These are phyloP conservation scores for Eulemur rubriventer DNA, from an alignment of 2,797 vertebrate species.

Conservation along the genomic window DNA sequence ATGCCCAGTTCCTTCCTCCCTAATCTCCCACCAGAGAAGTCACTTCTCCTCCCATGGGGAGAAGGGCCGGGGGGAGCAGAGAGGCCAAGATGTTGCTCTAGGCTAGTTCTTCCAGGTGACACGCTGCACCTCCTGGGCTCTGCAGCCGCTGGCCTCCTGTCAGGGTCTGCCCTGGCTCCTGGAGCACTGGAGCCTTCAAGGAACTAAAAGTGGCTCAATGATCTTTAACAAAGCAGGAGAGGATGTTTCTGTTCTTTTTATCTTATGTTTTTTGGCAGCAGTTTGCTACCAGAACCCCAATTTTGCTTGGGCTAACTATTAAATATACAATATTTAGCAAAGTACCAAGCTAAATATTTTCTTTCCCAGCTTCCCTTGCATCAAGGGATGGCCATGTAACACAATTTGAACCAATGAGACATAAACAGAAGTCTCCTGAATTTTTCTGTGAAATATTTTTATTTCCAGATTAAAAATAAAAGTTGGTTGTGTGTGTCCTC, in stretches of 20 bases:
- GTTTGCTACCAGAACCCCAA: conserved; percentile 17
- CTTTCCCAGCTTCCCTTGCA: not conserved
- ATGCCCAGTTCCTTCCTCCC: not conserved
- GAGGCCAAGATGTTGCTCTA: not conserved
- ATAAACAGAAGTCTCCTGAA: conserved; percentile 1
- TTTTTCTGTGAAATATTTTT: conserved; percentile 33
- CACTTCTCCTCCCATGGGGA: not conserved
- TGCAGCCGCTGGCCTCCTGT: not conserved
- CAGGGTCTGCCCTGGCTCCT: not conserved
- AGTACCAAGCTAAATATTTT: not conserved
- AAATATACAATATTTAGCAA: not conserved
- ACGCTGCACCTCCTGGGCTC: not conserved
- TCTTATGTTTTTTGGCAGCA: not conserved
- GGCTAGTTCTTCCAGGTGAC: not conserved
- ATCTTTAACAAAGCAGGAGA: conserved; percentile 9
- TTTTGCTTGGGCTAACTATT: not conserved
- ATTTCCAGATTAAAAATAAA: not conserved
- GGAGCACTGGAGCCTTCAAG: not conserved
- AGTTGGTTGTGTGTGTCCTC: not conserved
- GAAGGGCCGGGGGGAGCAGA: not conserved
- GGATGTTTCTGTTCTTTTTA: not conserved
- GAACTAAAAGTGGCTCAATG: not conserved
- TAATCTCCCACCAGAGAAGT: not conserved
- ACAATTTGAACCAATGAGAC: not conserved
- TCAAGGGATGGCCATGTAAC: not conserved